Percentiles rank a stretch among this genome's conserved stretches.
Conservation (phyloP, 2,113 vertebrate genomes). For the Myotis yumanensis region DNA sequence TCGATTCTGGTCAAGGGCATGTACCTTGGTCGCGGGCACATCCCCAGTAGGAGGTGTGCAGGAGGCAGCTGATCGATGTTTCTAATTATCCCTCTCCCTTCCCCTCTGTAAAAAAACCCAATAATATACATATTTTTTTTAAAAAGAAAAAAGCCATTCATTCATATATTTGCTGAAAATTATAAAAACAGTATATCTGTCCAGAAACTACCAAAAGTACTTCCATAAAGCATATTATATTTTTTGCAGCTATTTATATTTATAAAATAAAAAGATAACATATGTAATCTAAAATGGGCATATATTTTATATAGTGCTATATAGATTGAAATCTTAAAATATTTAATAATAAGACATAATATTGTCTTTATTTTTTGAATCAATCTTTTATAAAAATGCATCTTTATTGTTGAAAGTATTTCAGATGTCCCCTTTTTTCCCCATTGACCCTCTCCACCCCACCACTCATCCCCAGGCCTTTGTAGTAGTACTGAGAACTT, state of each 20-base stretch:
- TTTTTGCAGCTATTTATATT: neutral
- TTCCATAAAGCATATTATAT: neutral
- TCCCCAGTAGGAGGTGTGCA: too few species aligned
- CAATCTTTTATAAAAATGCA: too few species aligned
- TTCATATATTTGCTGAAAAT: neutral
- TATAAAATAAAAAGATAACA: neutral
- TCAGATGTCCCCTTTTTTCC: too few species aligned
- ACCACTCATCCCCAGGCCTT: neutral
- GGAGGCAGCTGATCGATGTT: too few species aligned
- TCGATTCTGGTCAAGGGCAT: too few species aligned
- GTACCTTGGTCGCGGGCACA: too few species aligned
- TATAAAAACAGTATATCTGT: neutral
- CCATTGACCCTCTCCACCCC: too few species aligned
- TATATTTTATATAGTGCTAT: neutral
- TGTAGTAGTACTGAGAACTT: conserved; percentile 47
- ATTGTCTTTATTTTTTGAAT: neutral
- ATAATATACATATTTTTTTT: too few species aligned
- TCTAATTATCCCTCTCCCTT: too few species aligned
- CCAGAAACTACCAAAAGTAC: neutral
- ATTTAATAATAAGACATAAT: neutral
- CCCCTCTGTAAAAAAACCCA: too few species aligned
- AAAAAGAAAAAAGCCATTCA: neutral
- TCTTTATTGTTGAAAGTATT: too few species aligned
- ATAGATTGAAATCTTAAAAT: neutral
- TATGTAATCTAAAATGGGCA: neutral